phyloP scores from a whole-genome alignment of 2,888 invertebrate genomes.

The Idaea aversata region DNA sequence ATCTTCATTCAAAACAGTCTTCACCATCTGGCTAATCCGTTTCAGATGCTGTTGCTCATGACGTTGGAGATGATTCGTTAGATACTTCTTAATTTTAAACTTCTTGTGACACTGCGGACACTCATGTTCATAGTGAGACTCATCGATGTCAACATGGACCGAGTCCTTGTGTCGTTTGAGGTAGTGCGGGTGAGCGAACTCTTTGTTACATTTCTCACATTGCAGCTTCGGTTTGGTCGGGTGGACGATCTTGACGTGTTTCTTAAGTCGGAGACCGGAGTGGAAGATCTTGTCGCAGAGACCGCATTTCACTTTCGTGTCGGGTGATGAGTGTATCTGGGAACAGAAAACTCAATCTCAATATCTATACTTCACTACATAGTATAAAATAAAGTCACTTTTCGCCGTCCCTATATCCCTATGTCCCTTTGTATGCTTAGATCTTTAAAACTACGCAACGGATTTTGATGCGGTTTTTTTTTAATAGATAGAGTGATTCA shows the following conservation, averaged over 20 bases:
- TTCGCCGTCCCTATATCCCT: too few species aligned
- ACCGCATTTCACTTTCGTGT: slow-evolving; percentile 69
- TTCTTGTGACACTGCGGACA: slow-evolving; percentile 71
- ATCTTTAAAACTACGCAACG: too few species aligned
- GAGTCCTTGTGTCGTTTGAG: slow-evolving; percentile 62
- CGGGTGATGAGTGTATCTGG: slow-evolving; percentile 57
- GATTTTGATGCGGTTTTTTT: too few species aligned
- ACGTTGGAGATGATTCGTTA: slow-evolving; percentile 62
- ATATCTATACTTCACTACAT: too few species aligned
- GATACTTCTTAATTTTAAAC: slow-evolving; percentile 66
- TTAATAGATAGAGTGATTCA: too few species aligned
- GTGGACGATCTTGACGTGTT: slow-evolving; percentile 72
- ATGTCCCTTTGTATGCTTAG: too few species aligned
- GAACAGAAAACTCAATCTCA: too few species aligned
- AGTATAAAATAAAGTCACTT: too few species aligned
- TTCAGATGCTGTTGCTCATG: slow-evolving; percentile 72
- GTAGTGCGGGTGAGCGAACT: slow-evolving; percentile 71
- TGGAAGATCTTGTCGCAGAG: slow-evolving; percentile 70
- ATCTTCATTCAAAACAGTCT: slow-evolving; percentile 64
- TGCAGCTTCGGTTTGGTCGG: slow-evolving; percentile 64
- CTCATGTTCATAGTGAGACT: slow-evolving; percentile 61
- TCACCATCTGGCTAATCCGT: slow-evolving; percentile 68
- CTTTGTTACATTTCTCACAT: slow-evolving; percentile 69
- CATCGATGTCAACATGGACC: slow-evolving; percentile 64
- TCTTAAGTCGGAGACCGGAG: slow-evolving; percentile 65